Evolutionary conservation across 1,140 invertebrate genomes (phyloP), one percentile per base, ranked within the genome.

Genomic region (Anoplophora glabripennis): DNA sequence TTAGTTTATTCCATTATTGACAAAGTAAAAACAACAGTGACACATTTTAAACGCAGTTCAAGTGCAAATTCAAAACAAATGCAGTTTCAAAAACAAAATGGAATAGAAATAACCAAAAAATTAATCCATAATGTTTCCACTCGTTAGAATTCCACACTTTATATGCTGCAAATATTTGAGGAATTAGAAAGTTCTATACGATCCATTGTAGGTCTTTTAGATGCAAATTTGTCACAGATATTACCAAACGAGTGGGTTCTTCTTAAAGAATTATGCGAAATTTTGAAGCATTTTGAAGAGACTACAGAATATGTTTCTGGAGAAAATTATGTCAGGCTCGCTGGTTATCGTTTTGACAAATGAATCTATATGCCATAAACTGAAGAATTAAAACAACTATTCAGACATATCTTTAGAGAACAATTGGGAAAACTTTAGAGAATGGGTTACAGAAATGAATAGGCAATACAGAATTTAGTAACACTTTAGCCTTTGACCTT

Each of bases 111-210:
- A 12, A 59, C 53, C 14, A 11, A 10, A 34, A 61, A 64, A 41
- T 44, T 70, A 49, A 60, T 70, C 21, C 68, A 73, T 59, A 64
- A 75, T 42, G 68, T 71, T n/a, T 38, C 38, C 0, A 74, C 71
- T 0, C 34, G 73, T 12, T 76, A 71, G 71, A 76, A 75, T 44
- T 71, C 66, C 7, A 70, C 64, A 15, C 73, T 52, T 67, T 65
- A 70, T 34, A 75, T 75, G 71, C n/a, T 74, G 7, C 9, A 70
- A 45, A 55, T 71, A 47, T 71, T 74, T 65, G 11, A 72, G 10
- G 44, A 61, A 17, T 56, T 72, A 12, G 53, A 64, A 58, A 52
- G 65, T 37, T 21, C 48, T 47, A 38, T 71, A 21, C 21, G 49
- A n/a, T 46, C 63, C 7, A 70, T 64, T n/a, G 47, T 68, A 40